Conservation (phyloP, 1,140 invertebrate species). For the Spodoptera frugiperda region DNA sequence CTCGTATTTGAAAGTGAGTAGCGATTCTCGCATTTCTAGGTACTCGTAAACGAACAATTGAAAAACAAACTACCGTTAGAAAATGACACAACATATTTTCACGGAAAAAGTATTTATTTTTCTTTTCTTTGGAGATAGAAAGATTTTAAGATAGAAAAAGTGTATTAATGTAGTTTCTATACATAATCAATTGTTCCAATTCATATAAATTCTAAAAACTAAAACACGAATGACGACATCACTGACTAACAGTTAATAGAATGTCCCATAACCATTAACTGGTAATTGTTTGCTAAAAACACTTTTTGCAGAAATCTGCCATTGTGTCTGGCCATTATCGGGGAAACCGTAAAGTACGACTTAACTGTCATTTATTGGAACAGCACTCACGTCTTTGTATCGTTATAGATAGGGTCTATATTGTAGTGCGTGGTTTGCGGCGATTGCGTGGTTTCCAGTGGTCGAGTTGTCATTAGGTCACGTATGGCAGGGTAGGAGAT, state of each 20-base stretch:
- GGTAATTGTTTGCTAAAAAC: conserved; percentile 69
- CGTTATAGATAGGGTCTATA: conserved; percentile 52
- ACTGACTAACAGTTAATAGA: conserved; percentile 31
- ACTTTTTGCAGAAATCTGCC: conserved; percentile 68
- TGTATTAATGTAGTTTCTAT: too few species aligned
- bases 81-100: too few species aligned
- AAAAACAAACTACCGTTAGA: too few species aligned
- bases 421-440: conserved; percentile 39
- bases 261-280: conserved; percentile 45
- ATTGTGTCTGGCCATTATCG: conserved; percentile 62
- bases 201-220: background rate
- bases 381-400: conserved; percentile 44
- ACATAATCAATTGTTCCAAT: too few species aligned
- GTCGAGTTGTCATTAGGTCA: conserved; percentile 78
- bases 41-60: too few species aligned
- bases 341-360: conserved; percentile 36
- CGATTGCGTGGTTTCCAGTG: conserved; percentile 54
- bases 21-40: too few species aligned
- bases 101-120: too few species aligned
- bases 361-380: conserved; percentile 29
- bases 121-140: too few species aligned
- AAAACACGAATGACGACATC: conserved; percentile 21
- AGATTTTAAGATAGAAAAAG: too few species aligned
- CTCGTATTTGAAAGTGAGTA: too few species aligned
- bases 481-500: conserved; percentile 64